A percentile compares a stretch with the other conserved stretches of the same genome.
These are phyloP conservation scores for Cheilosia pagana DNA, from an alignment of 2,888 invertebrate genomes.

Conservation along the genomic window DNA sequence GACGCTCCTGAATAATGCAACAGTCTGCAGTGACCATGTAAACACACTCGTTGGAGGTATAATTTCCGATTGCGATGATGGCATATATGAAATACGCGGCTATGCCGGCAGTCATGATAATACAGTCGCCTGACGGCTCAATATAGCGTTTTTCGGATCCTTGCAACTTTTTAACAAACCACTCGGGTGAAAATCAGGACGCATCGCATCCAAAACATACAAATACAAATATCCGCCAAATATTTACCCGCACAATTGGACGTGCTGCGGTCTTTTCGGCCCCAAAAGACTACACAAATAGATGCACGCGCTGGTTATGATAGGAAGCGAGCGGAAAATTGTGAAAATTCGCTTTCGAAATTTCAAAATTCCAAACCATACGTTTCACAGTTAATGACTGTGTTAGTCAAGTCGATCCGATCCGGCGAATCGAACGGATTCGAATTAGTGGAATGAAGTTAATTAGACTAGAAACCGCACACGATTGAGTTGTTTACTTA, in stretches of 20 bases:
- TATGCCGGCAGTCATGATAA: background rate
- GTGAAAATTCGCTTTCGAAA: slow-evolving; percentile 24
- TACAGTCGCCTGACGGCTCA: background rate
- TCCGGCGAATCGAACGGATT: slow-evolving; percentile 48
- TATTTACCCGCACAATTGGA: slow-evolving; percentile 47
- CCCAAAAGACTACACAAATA: slow-evolving; percentile 13
- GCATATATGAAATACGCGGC: slow-evolving; percentile 3
- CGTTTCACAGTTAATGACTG: slow-evolving; percentile 22
- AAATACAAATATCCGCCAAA: slow-evolving; percentile 18
- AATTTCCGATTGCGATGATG: background rate
- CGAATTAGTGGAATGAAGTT: slow-evolving; percentile 62
- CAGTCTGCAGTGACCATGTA: slow-evolving; percentile 13
- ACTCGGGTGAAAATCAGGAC: slow-evolving; percentile 19
- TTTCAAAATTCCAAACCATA: background rate
- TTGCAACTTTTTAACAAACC: slow-evolving; percentile 11
- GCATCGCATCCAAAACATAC: background rate
- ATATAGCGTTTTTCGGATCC: background rate
- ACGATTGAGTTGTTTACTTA: slow-evolving; percentile 70
- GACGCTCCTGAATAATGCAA: slow-evolving; percentile 30
- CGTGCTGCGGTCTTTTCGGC: slow-evolving; percentile 37
- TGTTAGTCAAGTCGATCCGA: background rate
- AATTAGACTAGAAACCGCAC: slow-evolving; percentile 70
- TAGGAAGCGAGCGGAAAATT: slow-evolving; percentile 5
- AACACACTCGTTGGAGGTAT: slow-evolving; percentile 2
- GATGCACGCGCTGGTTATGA: background rate